A percentile compares a stretch with the other conserved stretches of the same genome.
Conservation (phyloP, 1,140 invertebrate species). For the Leptoteleia sp. region DNA sequence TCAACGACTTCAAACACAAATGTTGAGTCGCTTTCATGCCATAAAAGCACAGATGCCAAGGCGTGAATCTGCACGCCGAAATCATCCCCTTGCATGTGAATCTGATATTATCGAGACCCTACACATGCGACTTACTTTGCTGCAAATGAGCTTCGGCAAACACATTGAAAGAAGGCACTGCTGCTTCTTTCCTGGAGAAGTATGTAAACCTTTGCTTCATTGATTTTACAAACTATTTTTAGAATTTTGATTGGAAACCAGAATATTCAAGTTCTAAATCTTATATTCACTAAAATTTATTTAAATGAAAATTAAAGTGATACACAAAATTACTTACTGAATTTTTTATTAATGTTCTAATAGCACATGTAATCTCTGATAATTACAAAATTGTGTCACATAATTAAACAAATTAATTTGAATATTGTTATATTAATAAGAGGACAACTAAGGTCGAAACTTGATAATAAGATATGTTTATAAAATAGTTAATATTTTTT, state of each 20-base stretch:
- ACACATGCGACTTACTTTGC: constrained; percentile 91
- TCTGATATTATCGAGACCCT: constrained; percentile 94
- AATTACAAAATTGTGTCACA: no score
- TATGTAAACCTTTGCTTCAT: constrained; percentile 77
- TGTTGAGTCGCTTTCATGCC: constrained; percentile 89
- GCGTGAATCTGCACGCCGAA: constrained; percentile 90
- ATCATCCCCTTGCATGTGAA: constrained; percentile 91
- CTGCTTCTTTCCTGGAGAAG: constrained; percentile 94
- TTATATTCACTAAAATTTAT: no score
- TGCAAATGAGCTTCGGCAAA: constrained; percentile 95
- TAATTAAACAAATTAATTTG: no score
- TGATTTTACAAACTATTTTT: constrained; percentile 33
- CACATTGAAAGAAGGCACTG: constrained; percentile 94
- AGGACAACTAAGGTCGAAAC: no score
- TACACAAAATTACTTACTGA: no score
- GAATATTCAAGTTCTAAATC: no score
- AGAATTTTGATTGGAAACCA: neutral
- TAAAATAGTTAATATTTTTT: neutral
- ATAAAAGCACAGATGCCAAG: constrained; percentile 95
- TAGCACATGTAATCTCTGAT: no score
- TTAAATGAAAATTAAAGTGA: no score
- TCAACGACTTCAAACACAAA: constrained; percentile 89
- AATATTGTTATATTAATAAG: no score
- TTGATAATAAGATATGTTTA: neutral
- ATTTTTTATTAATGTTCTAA: no score